Evolutionary conservation across 2,888 invertebrate species (phyloP).

Genomic region (Leucoma salicis): DNA sequence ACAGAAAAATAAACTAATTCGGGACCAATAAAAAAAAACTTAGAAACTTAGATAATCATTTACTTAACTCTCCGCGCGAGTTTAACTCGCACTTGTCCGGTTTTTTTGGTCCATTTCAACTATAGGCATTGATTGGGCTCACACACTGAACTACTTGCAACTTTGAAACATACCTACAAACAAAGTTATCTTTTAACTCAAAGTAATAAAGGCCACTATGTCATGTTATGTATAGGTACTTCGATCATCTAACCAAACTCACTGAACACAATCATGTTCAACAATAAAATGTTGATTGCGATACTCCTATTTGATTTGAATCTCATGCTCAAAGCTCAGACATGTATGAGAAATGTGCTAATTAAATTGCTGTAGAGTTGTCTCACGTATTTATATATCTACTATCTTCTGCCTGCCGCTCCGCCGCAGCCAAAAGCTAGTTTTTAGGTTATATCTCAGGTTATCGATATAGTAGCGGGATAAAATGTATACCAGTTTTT

Average conservation of each 20-base stretch:
- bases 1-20: too few relatives aligned
- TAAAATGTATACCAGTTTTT: too few relatives aligned
- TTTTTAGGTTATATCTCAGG: too few relatives aligned
- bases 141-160: constrained; percentile 30
- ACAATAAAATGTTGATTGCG: constrained; percentile 71
- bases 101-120: constrained; percentile 43
- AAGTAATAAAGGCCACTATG: constrained; percentile 21
- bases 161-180: background rate
- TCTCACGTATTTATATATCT: too few relatives aligned
- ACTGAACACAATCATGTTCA: constrained; percentile 51
- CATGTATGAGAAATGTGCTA: constrained; percentile 64
- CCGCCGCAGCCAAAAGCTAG: too few relatives aligned
- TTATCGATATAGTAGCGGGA: too few relatives aligned
- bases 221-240: constrained; percentile 22
- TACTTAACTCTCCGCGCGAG: too few relatives aligned
- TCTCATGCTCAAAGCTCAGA: constrained; percentile 48
- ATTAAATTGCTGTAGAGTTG: constrained; percentile 56
- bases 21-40: too few relatives aligned
- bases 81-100: too few relatives aligned
- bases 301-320: constrained; percentile 68
- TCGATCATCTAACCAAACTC: constrained; percentile 24
- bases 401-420: too few relatives aligned
- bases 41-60: too few relatives aligned
- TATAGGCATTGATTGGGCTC: constrained; percentile 48
- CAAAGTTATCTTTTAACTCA: constrained; percentile 5